phyloP scores from a whole-genome alignment of 2,113 vertebrate species.

The Albula glossodonta region DNA sequence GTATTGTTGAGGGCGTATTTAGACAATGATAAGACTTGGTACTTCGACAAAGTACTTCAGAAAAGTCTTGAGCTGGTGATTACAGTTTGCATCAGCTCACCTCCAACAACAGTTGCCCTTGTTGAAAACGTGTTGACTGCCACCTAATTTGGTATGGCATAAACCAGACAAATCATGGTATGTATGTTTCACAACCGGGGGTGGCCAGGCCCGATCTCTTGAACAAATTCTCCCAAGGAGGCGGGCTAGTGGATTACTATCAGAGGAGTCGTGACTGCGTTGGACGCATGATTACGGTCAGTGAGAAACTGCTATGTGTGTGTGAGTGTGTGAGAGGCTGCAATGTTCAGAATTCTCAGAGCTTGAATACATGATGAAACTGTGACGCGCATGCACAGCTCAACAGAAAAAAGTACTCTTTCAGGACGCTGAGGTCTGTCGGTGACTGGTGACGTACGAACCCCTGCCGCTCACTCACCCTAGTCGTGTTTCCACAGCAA shows the following conservation, averaged over 20 bases:
- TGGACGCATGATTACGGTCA: slow-evolving; percentile 9
- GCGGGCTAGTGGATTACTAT: not conserved
- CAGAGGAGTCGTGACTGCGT: not conserved
- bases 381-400: not conserved
- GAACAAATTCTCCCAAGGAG: slow-evolving; percentile 23
- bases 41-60: not conserved
- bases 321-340: not conserved
- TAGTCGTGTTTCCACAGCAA: not conserved
- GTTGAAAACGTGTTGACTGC: not conserved
- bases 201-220: slow-evolving; percentile 25
- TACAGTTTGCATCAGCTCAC: not conserved
- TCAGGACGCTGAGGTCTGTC: not conserved
- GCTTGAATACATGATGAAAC: not conserved
- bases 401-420: not conserved
- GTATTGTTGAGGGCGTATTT: too few species aligned
- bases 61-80: not conserved
- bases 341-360: slow-evolving; percentile 8
- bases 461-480: not conserved
- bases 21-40: too few species aligned
- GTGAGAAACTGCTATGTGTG: not conserved
- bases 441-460: not conserved
- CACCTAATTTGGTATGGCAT: not conserved
- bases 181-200: slow-evolving; percentile 31
- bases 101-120: slow-evolving; percentile 7
- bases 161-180: slow-evolving; percentile 44